Evolutionary conservation across 2,797 vertebrate species (phyloP).

Genomic region (Dromococcyx pavoninus): DNA sequence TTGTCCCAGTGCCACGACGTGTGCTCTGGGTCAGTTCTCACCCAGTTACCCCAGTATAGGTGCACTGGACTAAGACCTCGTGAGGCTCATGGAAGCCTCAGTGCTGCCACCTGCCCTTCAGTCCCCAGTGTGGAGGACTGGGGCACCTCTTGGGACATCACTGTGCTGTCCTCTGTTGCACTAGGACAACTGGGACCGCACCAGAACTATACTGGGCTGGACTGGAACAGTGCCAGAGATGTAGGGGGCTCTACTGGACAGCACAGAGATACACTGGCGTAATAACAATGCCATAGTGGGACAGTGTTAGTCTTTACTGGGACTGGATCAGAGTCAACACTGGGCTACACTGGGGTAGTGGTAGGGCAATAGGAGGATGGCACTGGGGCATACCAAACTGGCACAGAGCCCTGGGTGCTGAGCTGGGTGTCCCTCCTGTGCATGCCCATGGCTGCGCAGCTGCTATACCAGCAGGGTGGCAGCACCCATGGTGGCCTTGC

Average conservation of each 20-base stretch:
- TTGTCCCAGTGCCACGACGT: rapidly evolving
- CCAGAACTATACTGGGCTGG: neutral
- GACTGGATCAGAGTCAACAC: neutral
- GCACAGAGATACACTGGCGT: neutral
- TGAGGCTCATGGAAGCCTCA: neutral
- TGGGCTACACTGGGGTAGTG: neutral
- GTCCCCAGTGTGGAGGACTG: rapidly evolving
- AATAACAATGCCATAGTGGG: rapidly evolving
- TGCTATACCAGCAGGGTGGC: neutral
- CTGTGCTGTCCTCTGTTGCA: neutral
- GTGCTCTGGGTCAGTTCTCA: rapidly evolving
- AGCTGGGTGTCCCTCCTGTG: neutral
- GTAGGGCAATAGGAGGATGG: neutral
- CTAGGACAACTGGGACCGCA: neutral
- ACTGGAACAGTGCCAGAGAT: neutral
- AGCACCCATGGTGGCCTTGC: neutral
- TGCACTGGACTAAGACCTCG: neutral
- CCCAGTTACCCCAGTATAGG: neutral
- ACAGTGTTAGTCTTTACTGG: neutral
- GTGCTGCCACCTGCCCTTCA: neutral
- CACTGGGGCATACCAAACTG: neutral
- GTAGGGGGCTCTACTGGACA: neutral
- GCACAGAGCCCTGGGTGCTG: neutral
- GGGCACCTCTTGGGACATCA: neutral
- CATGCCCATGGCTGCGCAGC: rapidly evolving